phyloP scores from a whole-genome alignment of 2,797 vertebrate genomes.

The Tauraco hartlaubi region DNA sequence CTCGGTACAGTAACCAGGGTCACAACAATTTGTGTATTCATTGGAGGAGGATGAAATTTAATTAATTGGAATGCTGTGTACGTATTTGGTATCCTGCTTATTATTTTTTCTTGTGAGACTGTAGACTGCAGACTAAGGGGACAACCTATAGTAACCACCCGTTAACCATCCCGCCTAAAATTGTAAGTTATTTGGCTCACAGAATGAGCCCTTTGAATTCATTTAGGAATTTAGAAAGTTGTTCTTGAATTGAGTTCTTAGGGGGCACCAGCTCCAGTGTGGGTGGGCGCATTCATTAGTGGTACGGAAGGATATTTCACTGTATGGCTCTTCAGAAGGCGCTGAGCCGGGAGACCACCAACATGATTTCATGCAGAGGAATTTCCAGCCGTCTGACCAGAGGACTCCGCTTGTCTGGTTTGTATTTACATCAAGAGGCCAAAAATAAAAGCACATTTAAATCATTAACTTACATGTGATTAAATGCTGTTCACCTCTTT shows the following conservation, averaged over 20 bases:
- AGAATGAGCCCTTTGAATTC: constrained; percentile 76
- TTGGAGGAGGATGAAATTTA: not conserved
- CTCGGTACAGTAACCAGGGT: not conserved
- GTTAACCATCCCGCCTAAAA: constrained; percentile 23
- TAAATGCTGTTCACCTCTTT: constrained; percentile 58
- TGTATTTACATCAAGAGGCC: constrained; percentile 75
- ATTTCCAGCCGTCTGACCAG: constrained; percentile 83
- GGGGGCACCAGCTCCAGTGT: constrained; percentile 62
- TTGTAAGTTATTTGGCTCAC: constrained; percentile 40
- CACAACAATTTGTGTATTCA: constrained; percentile 36
- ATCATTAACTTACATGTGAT: constrained; percentile 67
- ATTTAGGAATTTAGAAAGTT: constrained; percentile 65
- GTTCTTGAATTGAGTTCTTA: constrained; percentile 73
- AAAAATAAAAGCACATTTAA: constrained; percentile 77
- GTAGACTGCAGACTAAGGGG: constrained; percentile 1
- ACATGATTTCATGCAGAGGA: constrained; percentile 73
- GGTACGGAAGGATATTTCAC: constrained; percentile 69
- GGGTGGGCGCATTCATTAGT: constrained; percentile 85
- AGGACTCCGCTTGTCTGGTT: constrained; percentile 73
- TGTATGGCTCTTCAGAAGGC: constrained; percentile 67
- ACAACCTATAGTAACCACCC: constrained; percentile 7
- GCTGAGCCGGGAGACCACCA: constrained; percentile 78
- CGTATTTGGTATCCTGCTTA: not conserved
- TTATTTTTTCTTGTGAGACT: constrained; percentile 18
- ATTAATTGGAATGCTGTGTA: constrained; percentile 30